phyloP scores from a whole-genome alignment of 1,140 invertebrate genomes.

The Lordiphosa collinella region DNA sequence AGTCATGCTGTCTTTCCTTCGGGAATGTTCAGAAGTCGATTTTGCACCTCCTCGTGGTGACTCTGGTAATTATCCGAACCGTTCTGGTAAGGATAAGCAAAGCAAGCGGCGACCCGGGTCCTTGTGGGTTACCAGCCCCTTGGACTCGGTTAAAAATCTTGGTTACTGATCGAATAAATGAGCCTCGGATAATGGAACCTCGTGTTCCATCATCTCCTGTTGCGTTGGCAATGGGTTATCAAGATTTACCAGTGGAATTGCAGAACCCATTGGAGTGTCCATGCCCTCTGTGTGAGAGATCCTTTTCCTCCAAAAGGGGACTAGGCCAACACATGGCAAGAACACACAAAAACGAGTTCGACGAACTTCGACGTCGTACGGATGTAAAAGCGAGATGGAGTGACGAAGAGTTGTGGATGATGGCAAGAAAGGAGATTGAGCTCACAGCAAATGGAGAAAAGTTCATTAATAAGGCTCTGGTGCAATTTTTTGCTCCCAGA shows the following conservation, averaged over 20 bases:
- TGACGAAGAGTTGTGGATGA: too few species aligned
- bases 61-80: too few species aligned
- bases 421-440: too few species aligned
- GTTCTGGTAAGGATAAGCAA: too few species aligned
- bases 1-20: too few species aligned
- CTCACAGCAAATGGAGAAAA: slow-evolving; percentile 1
- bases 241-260: not conserved
- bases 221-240: not conserved
- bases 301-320: not conserved
- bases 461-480: not conserved
- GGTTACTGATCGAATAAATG: too few species aligned
- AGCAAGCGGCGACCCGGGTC: too few species aligned
- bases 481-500: not conserved
- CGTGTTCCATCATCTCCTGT: not conserved
- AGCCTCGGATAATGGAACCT: too few species aligned
- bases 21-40: too few species aligned
- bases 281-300: not conserved
- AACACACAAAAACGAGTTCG: not conserved
- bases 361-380: not conserved
- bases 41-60: too few species aligned
- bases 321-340: not conserved
- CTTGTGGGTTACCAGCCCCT: too few species aligned
- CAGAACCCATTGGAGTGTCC: not conserved
- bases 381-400: not conserved
- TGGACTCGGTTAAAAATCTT: too few species aligned